Evolutionary conservation across 1,140 invertebrate species (phyloP), one percentile per base, ranked within the genome.

Genomic region (Brachionus sp.): DNA sequence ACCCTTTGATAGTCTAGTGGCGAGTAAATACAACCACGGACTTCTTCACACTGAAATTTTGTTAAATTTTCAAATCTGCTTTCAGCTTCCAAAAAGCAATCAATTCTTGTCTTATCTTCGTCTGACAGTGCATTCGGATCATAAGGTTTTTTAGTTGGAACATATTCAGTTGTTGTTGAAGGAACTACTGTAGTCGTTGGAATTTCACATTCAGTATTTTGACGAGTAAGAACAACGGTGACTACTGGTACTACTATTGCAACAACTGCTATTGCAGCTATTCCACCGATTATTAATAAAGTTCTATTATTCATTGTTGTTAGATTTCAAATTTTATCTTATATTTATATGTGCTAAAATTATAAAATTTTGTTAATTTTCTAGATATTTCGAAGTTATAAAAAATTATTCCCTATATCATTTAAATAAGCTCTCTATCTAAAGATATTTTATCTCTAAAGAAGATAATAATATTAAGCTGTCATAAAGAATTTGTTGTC

Each of bases 31-130:
- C 80, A 83, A 50, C 80, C 44, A 23, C 80, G 80, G 6, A 80
- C 50, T 25, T 75, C 70, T 62, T 80, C 50, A 62, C 77, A 80
- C 29, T 80, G 77, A 35, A 62, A 66, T 16, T 42, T 42, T 7
- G 77, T 80, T 19, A 80, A 80, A 35, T 19, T 57, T 66, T 80
- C 77, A 25, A 62, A 80, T 80, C 19, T 39, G 19, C 77, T 80
- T 25, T 80, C 35, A 5, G 33, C 46, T 29, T 80, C 77, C 19
- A 80, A 42, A 35, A 80, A 80, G 33, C 77, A 80, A 37, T 80
- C 39, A 2, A 80, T 80, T 19, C 77, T 35, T 6, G 77, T 29
- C 25, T 80, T 80, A 10, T 80, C 77, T 39, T 80, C 62, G 7
- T 80, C 77, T 3, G 50, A 62, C 13, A 80, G 13, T 10, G 50